phyloP scores from a whole-genome alignment of 1,140 invertebrate genomes.

The Wiebesia pumilae region DNA sequence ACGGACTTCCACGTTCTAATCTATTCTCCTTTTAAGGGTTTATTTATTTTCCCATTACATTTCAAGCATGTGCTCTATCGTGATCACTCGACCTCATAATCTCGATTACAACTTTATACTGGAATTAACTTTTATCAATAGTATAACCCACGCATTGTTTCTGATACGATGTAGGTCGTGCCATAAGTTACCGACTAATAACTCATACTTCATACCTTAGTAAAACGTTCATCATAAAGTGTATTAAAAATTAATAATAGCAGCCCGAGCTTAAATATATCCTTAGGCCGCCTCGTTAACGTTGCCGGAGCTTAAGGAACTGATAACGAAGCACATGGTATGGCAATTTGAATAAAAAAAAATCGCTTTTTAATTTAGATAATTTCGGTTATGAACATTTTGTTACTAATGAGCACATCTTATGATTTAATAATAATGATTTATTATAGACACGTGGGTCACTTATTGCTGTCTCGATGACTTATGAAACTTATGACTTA shows the following conservation, averaged over 20 bases:
- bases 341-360: background rate
- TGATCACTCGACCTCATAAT: slow-evolving; percentile 18
- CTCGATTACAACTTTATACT: slow-evolving; percentile 35
- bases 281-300: background rate
- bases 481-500: no score
- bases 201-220: background rate
- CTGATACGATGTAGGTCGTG: background rate
- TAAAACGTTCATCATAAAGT: background rate
- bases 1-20: no score
- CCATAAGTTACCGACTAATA: background rate
- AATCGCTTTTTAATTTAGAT: no score
- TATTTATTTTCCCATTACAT: background rate
- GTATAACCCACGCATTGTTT: slow-evolving; percentile 1
- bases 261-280: background rate
- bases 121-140: slow-evolving; percentile 43
- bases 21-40: no score
- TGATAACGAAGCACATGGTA: no score
- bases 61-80: slow-evolving; percentile 3
- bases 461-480: no score
- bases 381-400: no score
- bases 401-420: no score
- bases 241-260: background rate
- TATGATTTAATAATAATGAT: no score
- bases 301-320: no score
- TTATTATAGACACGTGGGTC: no score